Conservation (phyloP, 2,113 vertebrate genomes). For the Gopherus flavomarginatus region DNA sequence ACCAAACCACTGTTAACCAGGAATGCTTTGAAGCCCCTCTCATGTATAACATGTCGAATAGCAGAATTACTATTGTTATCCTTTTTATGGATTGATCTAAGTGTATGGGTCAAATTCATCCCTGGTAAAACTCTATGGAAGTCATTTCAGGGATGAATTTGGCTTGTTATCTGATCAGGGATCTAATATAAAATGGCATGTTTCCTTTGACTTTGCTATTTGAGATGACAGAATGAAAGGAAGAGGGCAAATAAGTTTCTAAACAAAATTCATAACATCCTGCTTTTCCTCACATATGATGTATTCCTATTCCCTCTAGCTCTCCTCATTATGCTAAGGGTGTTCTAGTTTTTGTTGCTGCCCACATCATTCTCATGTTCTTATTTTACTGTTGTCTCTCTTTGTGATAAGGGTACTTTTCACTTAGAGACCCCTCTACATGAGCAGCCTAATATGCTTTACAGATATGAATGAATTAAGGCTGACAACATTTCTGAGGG, state of each 20-base stretch:
- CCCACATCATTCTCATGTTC: neutral
- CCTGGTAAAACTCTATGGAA: neutral
- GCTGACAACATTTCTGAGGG: neutral
- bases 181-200: neutral
- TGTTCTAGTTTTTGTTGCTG: neutral
- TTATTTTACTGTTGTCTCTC: neutral
- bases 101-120: neutral
- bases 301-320: neutral
- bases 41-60: neutral
- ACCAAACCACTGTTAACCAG: neutral
- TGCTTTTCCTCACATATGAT: neutral
- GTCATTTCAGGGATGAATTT: neutral
- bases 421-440: neutral
- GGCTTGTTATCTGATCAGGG: neutral
- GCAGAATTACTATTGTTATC: neutral
- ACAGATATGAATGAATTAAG: neutral
- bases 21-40: neutral
- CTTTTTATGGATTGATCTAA: neutral
- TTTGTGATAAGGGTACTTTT: neutral
- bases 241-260: neutral
- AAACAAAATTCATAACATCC: neutral
- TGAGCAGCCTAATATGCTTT: neutral
- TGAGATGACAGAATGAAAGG: neutral
- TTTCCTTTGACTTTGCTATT: constrained; percentile 14
- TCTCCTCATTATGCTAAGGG: fast-evolving